Base-by-base conservation (phyloP, 2,888 invertebrate species). In the Cheilosia scutellata region DNA sequence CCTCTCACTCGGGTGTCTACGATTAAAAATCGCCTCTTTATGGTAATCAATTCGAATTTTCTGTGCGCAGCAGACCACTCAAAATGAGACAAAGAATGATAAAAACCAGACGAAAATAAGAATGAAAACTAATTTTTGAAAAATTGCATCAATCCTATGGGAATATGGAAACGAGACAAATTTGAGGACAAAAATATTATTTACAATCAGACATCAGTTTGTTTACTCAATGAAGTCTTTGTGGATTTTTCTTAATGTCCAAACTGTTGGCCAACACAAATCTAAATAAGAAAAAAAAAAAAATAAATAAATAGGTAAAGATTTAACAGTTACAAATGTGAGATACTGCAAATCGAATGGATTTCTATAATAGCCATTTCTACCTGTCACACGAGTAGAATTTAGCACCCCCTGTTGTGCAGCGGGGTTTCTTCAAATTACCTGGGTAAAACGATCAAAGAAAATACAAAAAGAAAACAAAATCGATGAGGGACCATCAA, bases 101-200 rank as follows among this genome's bases (percentile, higher is more conserved):
- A 40, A 51, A 55, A 33, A 47, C 44, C 51, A 57, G 9, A 58
- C 9, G 11, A n/a, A 37, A 74, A 53, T 31, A 72, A 72, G 72
- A 83, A 83, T 74, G 83, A 66, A 70, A 75, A 82, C 77, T 82
- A 82, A 82, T 82, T 82, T 82, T 27, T 71, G 60, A 82, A 83
- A 78, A 83, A 83, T 78, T 78, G 76, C 80, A 76, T 82, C 71
- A 29, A 51, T 66, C 53, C 33, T 11, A 11, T 53, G 33, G 53
- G 62, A 62, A 20, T n/a, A 5, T 9, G 49, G 20, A 25, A 29
- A 44, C 16, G 25, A 13, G 27, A 13, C 16, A 47, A 16, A 47
- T 47, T 47, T n/a, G 11, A 37, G 31, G 2, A 20, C 20, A 16
- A 70, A 58, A 51, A 37, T 40, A 65, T 44, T 77, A 53, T 55